phyloP scores from a whole-genome alignment of 2,797 vertebrate genomes.

The Gymnopithys bicolor region DNA sequence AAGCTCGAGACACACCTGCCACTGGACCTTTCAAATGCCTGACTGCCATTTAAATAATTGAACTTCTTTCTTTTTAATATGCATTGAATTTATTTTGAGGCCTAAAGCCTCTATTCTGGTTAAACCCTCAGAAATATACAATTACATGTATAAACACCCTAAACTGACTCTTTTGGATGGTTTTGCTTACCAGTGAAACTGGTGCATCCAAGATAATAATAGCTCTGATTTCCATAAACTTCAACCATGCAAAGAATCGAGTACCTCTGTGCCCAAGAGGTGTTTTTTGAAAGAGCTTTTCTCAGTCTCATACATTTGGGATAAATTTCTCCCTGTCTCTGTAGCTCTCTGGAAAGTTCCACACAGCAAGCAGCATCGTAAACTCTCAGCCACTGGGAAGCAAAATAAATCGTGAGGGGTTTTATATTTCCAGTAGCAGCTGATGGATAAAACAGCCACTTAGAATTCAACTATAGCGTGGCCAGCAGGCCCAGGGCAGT shows the following conservation, averaged over 20 bases:
- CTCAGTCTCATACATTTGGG: rapidly evolving
- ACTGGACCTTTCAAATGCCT: not conserved
- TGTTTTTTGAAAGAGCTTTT: not conserved
- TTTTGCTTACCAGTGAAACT: slow-evolving; percentile 39
- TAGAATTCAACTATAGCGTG: not conserved
- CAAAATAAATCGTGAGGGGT: not conserved
- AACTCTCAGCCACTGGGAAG: not conserved
- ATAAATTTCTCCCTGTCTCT: not conserved
- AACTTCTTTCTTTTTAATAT: not conserved
- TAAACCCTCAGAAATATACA: not conserved
- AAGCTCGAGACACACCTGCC: not conserved
- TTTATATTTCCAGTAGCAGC: not conserved
- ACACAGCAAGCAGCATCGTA: not conserved
- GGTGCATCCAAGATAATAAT: not conserved
- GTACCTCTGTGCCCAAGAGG: not conserved
- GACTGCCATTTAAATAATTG: not conserved
- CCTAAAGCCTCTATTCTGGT: not conserved
- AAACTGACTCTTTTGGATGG: not conserved
- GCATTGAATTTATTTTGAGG: not conserved
- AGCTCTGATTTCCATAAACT: not conserved
- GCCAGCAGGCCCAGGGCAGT: too few species aligned
- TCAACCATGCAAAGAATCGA: not conserved
- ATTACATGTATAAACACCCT: not conserved
- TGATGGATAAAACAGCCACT: not conserved
- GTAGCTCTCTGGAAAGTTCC: not conserved